Percentiles rank a stretch among this genome's conserved stretches.
Evolutionary conservation across 2,113 vertebrate species (phyloP).

Genomic region (Proterorhinus semilunaris): DNA sequence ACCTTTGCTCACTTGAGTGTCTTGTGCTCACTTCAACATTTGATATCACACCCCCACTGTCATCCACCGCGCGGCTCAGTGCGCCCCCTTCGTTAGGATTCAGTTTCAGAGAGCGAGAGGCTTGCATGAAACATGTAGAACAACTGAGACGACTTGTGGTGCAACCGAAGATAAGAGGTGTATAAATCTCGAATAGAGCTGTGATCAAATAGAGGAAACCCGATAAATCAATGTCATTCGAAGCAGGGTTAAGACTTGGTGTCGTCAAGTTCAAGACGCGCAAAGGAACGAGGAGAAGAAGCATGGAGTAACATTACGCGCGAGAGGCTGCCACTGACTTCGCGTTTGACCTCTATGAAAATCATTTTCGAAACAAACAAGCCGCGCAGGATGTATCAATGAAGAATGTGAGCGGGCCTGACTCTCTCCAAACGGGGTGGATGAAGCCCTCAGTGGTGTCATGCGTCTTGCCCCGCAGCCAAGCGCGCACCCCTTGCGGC

Average conservation of each 20-base stretch:
- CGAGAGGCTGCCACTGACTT: constrained; percentile 35
- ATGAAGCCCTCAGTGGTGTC: constrained; percentile 75
- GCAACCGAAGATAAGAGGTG: constrained; percentile 1
- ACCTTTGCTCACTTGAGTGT: neutral
- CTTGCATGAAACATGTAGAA: constrained; percentile 40
- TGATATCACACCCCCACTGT: constrained; percentile 29
- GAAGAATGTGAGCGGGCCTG: constrained; percentile 65
- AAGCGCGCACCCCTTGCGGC: constrained; percentile 69
- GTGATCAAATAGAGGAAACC: constrained; percentile 5
- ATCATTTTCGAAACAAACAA: constrained; percentile 35
- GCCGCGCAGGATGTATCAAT: constrained; percentile 56
- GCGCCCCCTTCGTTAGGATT: constrained; percentile 43
- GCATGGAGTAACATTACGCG: constrained; percentile 60
- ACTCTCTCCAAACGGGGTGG: constrained; percentile 62
- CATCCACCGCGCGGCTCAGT: constrained; percentile 8
- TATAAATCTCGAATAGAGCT: constrained; percentile 4
- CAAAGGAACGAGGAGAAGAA: constrained; percentile 28
- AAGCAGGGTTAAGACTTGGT: constrained; percentile 14
- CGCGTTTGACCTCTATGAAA: constrained; percentile 42
- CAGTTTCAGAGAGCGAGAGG: constrained; percentile 44
- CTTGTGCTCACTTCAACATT: constrained; percentile 39
- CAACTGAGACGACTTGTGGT: constrained; percentile 25
- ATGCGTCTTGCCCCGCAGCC: constrained; percentile 75
- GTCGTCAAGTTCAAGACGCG: constrained; percentile 32
- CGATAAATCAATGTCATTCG: constrained; percentile 16